Conservation (phyloP, 2,113 vertebrate species). For the Sander vitreus region DNA sequence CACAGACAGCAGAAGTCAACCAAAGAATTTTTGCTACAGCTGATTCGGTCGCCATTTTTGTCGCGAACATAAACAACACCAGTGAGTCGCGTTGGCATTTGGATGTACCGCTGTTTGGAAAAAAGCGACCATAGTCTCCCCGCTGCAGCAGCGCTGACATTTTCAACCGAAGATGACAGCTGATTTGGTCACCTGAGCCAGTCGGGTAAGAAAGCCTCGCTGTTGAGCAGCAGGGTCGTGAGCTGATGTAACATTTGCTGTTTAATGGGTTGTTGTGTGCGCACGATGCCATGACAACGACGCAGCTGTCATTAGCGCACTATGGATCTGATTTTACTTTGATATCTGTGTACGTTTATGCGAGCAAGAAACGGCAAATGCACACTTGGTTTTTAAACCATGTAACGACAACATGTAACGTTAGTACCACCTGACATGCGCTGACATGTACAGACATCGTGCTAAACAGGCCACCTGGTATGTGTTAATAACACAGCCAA, state of each 20-base stretch:
- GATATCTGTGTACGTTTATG: background rate
- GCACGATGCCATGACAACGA: constrained; percentile 76
- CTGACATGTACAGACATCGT: background rate
- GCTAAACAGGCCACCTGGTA: constrained; percentile 5
- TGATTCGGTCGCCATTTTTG: constrained; percentile 86
- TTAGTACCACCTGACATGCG: background rate
- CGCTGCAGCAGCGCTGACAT: background rate
- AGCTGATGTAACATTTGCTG: constrained; percentile 33
- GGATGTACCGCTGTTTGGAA: constrained; percentile 9
- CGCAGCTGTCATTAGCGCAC: constrained; percentile 41
- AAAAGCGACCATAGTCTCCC: background rate
- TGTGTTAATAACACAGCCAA: background rate
- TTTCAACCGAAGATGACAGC: constrained; percentile 31
- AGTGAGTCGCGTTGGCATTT: constrained; percentile 30
- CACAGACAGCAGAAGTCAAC: constrained; percentile 56
- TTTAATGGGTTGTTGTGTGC: constrained; percentile 26
- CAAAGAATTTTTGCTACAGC: constrained; percentile 73
- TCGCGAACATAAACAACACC: constrained; percentile 83
- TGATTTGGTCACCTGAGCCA: constrained; percentile 49
- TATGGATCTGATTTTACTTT: background rate
- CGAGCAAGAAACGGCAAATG: fast-evolving
- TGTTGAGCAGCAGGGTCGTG: constrained; percentile 20
- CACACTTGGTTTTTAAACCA: background rate
- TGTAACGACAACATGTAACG: background rate
- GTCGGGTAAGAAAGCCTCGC: constrained; percentile 48